Conservation (phyloP, 2,888 invertebrate species). For the Hemithea aestivaria region DNA sequence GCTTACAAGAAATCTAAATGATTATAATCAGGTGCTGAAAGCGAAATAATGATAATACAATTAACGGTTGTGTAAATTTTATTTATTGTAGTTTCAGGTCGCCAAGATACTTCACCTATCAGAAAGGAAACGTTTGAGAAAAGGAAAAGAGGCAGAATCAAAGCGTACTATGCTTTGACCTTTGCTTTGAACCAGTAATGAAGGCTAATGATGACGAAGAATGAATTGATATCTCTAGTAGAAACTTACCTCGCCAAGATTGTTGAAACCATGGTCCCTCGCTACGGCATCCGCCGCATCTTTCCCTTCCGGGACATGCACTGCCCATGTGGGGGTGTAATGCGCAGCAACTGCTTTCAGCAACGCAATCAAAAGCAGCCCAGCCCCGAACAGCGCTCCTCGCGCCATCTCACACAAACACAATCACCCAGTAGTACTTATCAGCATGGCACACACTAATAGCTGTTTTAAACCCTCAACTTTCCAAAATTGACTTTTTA, state of each 20-base stretch:
- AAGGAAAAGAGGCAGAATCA: too few species aligned
- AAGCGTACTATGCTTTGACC: too few species aligned
- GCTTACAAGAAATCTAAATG: too few species aligned
- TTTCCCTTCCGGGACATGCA: constrained; percentile 86
- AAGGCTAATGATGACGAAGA: too few species aligned
- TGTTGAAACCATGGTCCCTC: constrained; percentile 88
- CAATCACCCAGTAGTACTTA: constrained; percentile 72
- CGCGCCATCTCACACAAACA: constrained; percentile 66
- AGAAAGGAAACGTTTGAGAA: too few species aligned
- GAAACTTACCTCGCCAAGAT: constrained; percentile 88
- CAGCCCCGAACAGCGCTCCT: constrained; percentile 48
- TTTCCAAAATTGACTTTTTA: constrained; percentile 16
- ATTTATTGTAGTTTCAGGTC: too few species aligned
- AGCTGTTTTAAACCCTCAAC: constrained; percentile 30
- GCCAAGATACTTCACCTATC: too few species aligned
- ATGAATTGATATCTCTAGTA: not conserved
- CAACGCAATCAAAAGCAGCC: constrained; percentile 50
- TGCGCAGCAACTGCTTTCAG: constrained; percentile 61
- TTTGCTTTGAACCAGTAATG: too few species aligned
- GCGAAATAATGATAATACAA: too few species aligned
- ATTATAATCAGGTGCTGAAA: too few species aligned
- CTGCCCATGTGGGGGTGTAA: constrained; percentile 92
- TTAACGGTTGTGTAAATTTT: too few species aligned
- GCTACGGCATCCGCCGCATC: constrained; percentile 87
- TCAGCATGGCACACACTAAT: constrained; percentile 69